Evolutionary conservation across 2,888 invertebrate species (phyloP), one percentile per base, ranked within the genome.

Genomic region (Oxytorus armatus): DNA sequence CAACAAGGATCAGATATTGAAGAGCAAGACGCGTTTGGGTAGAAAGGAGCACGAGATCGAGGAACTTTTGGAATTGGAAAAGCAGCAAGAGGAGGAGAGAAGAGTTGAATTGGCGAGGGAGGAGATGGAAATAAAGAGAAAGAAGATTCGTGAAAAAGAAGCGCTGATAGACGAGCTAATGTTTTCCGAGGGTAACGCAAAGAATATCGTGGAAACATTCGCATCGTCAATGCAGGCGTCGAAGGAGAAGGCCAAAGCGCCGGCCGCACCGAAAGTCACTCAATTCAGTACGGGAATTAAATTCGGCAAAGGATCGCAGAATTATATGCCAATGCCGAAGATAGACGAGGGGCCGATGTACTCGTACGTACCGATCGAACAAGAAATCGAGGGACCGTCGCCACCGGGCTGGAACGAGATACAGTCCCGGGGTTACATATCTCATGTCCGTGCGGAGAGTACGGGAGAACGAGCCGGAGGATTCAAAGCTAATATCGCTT

Each of bases 111-210:
- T 96, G 0, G 91, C 94, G n/a, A 93, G 95, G 21, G 86, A 89
- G 53, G 91, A 92, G 89, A 88, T 93, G 89, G 92, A 96, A 90
- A 94, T 95, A 0, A 97, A 97, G 87, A 96, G 95, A 88, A 96
- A 96, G 84, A 97, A 97, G 91, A 95, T 96, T 18, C 94, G 96
- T 42, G 96, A 97, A 84, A 98, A 97, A 86, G 97, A 98, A 90
- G 97, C 97, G 0, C 92, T 99, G 3, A 98, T 99, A 77, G 98
- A 99, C 92, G 98, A 99, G 90, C 93, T 99, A 42, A 98, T 98
- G 96, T 97, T 97, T 90, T 97, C 98, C 0, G 96, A 97, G 84
- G 96, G 95, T 8, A 96, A 98, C 90, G 98, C 98, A 0, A 96
- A 96, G 85, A 96, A 96, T 84, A 98, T 98, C 86, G 93, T 98